Conservation (phyloP, 2,113 vertebrate genomes). For the Gnathonemus longibarbis region DNA sequence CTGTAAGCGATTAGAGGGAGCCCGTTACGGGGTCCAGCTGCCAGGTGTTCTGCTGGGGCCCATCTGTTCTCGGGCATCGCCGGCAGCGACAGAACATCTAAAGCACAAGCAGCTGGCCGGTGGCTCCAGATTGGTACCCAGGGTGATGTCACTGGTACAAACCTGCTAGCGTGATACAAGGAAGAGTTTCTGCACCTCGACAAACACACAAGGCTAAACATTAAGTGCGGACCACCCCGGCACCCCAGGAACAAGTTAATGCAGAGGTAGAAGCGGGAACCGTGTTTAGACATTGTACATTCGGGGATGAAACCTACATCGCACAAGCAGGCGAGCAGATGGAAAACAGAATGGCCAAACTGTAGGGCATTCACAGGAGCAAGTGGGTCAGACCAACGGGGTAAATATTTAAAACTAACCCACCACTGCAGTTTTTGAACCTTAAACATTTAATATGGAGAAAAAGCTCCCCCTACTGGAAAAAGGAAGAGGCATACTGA, state of each 20-base stretch:
- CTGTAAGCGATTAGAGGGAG: not conserved
- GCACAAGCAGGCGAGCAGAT: not conserved
- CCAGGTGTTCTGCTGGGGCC: not conserved
- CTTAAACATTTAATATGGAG: not conserved
- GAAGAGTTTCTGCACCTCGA: not conserved
- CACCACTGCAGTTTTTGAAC: not conserved
- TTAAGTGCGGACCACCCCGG: not conserved
- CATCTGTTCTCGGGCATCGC: not conserved
- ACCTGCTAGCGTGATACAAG: not conserved
- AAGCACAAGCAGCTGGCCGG: not conserved
- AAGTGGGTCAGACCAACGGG: not conserved
- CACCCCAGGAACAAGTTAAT: not conserved
- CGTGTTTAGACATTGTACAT: not conserved
- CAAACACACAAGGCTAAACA: not conserved
- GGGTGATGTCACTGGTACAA: not conserved
- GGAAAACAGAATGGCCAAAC: not conserved
- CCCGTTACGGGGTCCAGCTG: not conserved
- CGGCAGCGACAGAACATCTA: not conserved
- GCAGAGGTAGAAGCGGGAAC: not conserved
- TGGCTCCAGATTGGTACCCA: not conserved
- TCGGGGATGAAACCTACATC: not conserved
- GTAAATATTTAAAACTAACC: not conserved
- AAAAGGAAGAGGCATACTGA: not conserved
- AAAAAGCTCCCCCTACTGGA: conserved; percentile 1
- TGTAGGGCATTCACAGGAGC: not conserved